Conservation (phyloP, 2,113 vertebrate genomes). For the Brienomyrus longianalis region DNA sequence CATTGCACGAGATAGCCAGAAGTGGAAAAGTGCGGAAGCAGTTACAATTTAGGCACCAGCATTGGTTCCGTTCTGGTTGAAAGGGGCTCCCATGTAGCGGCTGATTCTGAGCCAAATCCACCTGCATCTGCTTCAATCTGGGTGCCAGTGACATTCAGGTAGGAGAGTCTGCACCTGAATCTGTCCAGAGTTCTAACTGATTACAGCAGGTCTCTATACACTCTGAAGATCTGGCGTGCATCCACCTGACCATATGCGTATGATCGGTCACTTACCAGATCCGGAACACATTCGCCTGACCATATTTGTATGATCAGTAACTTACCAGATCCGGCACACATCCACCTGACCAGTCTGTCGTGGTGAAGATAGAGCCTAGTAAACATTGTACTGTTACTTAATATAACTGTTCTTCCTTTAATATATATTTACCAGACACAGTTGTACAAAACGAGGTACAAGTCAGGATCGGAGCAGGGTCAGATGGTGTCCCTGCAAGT, state of each 20-base stretch:
- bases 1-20: not conserved
- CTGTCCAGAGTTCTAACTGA: no score
- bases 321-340: no score
- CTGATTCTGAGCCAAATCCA: no score
- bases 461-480: not conserved
- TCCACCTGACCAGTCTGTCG: not conserved
- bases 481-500: not conserved
- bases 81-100: not conserved
- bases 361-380: not conserved
- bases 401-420: not conserved
- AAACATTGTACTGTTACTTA: not conserved
- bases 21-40: not conserved
- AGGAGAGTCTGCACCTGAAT: no score
- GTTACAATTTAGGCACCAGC: not conserved
- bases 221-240: no score
- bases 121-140: no score
- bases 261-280: no score
- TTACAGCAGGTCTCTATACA: no score
- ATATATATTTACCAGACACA: not conserved
- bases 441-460: not conserved
- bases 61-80: not conserved
- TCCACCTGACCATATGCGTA: no score
- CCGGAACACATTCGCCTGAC: no score
- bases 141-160: no score
- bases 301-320: no score